Evolutionary conservation across 2,888 invertebrate genomes (phyloP).

Genomic region (Lithophane ornitopus): DNA sequence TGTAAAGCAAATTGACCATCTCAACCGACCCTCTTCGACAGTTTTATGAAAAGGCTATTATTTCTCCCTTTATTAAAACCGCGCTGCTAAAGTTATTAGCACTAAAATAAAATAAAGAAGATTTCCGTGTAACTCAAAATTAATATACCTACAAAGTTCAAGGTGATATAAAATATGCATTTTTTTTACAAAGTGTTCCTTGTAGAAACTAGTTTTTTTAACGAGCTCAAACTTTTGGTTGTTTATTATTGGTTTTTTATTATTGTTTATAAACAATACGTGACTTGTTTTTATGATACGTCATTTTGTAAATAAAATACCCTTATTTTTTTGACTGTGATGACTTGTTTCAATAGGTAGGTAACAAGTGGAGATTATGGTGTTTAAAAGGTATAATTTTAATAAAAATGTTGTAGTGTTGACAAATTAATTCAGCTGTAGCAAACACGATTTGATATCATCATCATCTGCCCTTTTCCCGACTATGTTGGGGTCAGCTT

Average conservation of each 20-base stretch:
- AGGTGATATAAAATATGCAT: slow-evolving; percentile 16
- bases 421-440: neutral
- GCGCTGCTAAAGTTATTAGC: neutral
- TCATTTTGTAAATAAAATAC: too few species aligned
- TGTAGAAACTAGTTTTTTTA: slow-evolving; percentile 22
- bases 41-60: neutral
- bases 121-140: neutral
- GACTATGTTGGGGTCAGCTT: too few species aligned
- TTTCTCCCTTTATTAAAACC: neutral
- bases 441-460: too few species aligned
- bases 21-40: too few species aligned
- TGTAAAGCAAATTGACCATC: too few species aligned
- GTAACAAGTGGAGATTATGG: too few species aligned
- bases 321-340: neutral
- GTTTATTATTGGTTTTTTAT: too few species aligned
- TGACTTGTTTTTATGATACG: neutral
- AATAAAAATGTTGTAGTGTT: too few species aligned
- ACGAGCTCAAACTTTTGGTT: neutral
- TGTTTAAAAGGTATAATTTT: too few species aligned
- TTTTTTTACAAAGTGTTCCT: slow-evolving; percentile 7
- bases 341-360: neutral
- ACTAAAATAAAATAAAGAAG: neutral
- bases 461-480: too few species aligned
- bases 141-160: slow-evolving; percentile 21
- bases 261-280: neutral